Evolutionary conservation across 2,888 invertebrate genomes (phyloP).

Genomic region (Euplagia quadripunctaria): DNA sequence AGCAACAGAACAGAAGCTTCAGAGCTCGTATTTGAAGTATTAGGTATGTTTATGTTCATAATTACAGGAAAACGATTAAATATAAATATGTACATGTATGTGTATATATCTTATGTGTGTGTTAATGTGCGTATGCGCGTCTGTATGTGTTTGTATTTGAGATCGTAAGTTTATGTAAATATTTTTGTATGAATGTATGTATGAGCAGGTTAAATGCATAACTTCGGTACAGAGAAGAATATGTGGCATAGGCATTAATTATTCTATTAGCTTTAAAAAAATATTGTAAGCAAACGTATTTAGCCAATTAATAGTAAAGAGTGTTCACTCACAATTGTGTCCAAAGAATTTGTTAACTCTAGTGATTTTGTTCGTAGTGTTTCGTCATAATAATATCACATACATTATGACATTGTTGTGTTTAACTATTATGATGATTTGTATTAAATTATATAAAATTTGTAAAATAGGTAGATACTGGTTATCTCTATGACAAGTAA

Average conservation of each 20-base stretch:
- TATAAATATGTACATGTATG: neutral
- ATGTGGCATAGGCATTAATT: neutral
- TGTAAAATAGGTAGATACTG: neutral
- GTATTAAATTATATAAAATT: neutral
- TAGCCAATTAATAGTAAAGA: neutral
- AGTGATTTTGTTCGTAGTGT: neutral
- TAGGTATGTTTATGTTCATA: neutral
- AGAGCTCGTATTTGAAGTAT: neutral
- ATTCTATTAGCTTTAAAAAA: neutral
- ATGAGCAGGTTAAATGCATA: neutral
- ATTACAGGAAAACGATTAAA: no score
- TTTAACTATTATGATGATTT: neutral
- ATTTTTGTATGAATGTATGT: neutral
- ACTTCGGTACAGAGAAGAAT: neutral
- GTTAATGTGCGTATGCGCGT: neutral
- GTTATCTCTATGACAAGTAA: conserved; percentile 5
- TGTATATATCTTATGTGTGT: neutral
- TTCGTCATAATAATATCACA: neutral
- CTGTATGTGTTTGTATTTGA: neutral
- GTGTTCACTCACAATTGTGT: neutral
- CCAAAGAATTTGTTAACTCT: neutral
- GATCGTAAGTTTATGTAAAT: neutral
- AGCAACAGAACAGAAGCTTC: neutral
- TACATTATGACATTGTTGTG: neutral
- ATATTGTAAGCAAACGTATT: neutral